Base-by-base conservation (phyloP, 2,113 vertebrate genomes). In the Cygnus atratus region DNA sequence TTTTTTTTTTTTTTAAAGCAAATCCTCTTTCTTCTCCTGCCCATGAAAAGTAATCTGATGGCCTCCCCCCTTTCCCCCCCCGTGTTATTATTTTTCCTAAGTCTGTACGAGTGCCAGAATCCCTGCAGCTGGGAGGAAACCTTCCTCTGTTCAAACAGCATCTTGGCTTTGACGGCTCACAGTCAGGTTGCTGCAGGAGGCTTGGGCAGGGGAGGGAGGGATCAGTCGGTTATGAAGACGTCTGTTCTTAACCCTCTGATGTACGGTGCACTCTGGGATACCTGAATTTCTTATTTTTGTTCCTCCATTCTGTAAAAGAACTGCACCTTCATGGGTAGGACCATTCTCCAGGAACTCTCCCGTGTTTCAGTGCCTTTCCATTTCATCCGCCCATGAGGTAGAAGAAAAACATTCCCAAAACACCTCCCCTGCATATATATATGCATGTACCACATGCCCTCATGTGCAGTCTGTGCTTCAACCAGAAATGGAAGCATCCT, bases 51-150 rank as follows among this genome's bases (percentile, higher is more conserved):
- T 48, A 91, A 78, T 74, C 61, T 10, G 2, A 33, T 77, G 6
- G 41, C 52, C 85, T 66, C 46, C 19, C n/a, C 44, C n/a, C 41
- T 13, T 4, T 2, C 0, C 9, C 3, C 6, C 39, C 4, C 52
- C 21, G 31, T 81, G 50, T 80, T 88, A 65, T 68, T 93, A 59
- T 88, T 94, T 95, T 96, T 91, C 84, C 93, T 87, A 76, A 57
- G 92, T 82, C 74, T 88, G 84, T 84, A 85, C 22, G 63, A 82
- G 61, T 95, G 89, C 92, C 84, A 93, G 92, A 95, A 97, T 93
- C 81, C 84, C 79, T 88, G 87, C 91, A 91, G 83, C 91, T 94
- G 93, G 87, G 82, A 95, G 78, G 86, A 93, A 91, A 88, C 65
- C 80, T 86, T 92, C 73, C 72, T 92, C 88, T 83, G 61, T 88